phyloP scores from a whole-genome alignment of 2,888 invertebrate genomes.

The Drosophila neonasuta region DNA sequence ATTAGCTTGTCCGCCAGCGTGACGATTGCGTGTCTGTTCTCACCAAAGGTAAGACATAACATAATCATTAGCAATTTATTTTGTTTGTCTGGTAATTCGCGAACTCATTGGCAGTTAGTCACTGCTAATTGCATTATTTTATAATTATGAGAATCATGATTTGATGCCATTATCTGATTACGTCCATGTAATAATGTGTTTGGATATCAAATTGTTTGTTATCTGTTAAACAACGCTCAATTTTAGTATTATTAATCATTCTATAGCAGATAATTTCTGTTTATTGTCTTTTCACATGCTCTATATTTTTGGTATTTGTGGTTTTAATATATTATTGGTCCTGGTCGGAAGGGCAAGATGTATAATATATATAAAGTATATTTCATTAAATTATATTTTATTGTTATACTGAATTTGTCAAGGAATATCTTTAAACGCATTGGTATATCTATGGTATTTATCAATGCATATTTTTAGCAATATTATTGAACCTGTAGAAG shows the following conservation, averaged over 20 bases:
- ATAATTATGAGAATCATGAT: slow-evolving; percentile 39
- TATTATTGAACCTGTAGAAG: too few species aligned
- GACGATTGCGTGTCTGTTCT: slow-evolving; percentile 95
- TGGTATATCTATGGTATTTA: too few species aligned
- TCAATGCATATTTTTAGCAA: too few species aligned
- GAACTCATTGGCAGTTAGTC: slow-evolving; percentile 24
- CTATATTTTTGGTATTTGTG: too few species aligned
- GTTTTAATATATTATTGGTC: too few species aligned
- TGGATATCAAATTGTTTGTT: background rate
- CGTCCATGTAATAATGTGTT: background rate
- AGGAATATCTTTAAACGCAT: too few species aligned
- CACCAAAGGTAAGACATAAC: slow-evolving; percentile 90
- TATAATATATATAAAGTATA: too few species aligned
- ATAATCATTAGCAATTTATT: slow-evolving; percentile 29
- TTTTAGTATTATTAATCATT: background rate
- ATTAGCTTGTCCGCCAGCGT: slow-evolving; percentile 97
- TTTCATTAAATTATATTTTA: too few species aligned
- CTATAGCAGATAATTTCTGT: background rate
- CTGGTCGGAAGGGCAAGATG: too few species aligned
- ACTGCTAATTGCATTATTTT: slow-evolving; percentile 38
- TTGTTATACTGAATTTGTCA: too few species aligned
- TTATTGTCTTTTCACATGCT: background rate
- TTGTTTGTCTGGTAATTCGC: slow-evolving; percentile 8
- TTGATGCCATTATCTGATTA: slow-evolving; percentile 9
- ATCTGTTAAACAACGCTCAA: background rate